Percentiles rank a stretch among this genome's conserved stretches.
These are phyloP conservation scores for Ibycter americanus DNA, from an alignment of 2,797 vertebrate genomes.

Conservation along the genomic window DNA sequence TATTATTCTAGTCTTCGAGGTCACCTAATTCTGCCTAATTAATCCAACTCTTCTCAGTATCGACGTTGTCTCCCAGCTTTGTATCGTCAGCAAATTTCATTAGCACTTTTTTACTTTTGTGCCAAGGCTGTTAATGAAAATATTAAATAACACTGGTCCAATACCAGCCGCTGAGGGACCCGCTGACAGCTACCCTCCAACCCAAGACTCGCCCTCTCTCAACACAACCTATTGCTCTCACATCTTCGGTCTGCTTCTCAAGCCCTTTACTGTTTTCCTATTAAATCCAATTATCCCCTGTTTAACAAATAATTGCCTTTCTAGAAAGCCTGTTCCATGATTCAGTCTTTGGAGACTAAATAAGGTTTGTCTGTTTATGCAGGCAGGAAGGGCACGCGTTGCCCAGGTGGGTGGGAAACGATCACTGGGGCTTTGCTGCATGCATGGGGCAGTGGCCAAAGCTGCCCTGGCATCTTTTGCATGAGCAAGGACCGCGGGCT, in stretches of 20 bases:
- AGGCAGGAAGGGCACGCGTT: not conserved
- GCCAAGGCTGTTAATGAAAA: not conserved
- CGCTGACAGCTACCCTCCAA: not conserved
- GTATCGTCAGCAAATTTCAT: not conserved
- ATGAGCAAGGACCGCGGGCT: rapidly evolving
- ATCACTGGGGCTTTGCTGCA: rapidly evolving
- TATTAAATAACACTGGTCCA: not conserved
- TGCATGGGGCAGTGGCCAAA: not conserved
- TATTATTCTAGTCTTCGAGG: not conserved
- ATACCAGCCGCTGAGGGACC: not conserved
- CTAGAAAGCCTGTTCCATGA: not conserved
- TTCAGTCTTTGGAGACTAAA: not conserved
- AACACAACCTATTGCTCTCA: not conserved
- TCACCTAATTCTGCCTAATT: not conserved
- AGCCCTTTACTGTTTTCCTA: not conserved
- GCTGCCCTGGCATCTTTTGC: not conserved
- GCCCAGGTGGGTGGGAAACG: not conserved
- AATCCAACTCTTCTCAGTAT: not conserved
- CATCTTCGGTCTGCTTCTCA: not conserved
- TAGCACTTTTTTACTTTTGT: not conserved
- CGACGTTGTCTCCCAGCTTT: not conserved
- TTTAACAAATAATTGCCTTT: not conserved
- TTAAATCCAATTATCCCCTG: not conserved
- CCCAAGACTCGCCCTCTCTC: not conserved
- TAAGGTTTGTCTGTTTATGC: not conserved